Evolutionary conservation across 1,140 invertebrate genomes (phyloP).

Genomic region (Hylyphantes graminicola): DNA sequence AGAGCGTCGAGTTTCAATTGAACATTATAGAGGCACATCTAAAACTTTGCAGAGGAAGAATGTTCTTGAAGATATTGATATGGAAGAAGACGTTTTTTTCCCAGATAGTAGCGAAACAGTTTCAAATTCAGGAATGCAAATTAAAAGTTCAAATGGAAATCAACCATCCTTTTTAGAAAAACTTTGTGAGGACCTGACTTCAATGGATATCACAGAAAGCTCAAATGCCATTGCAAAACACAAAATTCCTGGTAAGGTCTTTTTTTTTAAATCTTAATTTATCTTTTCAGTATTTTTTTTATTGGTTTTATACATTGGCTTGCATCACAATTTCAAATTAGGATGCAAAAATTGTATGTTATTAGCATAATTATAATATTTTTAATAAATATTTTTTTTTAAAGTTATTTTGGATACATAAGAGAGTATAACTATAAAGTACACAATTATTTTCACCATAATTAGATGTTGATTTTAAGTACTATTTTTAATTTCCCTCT

Average conservation of each 20-base stretch:
- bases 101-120: background rate
- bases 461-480: no score
- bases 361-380: no score
- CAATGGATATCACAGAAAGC: background rate
- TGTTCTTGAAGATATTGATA: background rate
- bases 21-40: slow-evolving; percentile 16
- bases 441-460: no score
- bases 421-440: no score
- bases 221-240: background rate
- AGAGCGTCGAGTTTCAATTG: background rate
- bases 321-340: no score
- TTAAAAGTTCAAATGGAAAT: background rate
- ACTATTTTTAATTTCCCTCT: no score
- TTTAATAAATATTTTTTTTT: no score
- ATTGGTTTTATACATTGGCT: no score
- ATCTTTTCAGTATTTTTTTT: no score
- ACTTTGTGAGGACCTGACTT: slow-evolving; percentile 17
- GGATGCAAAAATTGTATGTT: no score
- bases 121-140: background rate
- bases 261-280: background rate
- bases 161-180: background rate
- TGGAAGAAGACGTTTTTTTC: slow-evolving; percentile 14
- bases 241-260: slow-evolving; percentile 21
- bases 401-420: no score
- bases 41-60: background rate